Percentiles rank a stretch among this genome's conserved stretches.
These are phyloP conservation scores for Phortica variegata DNA, from an alignment of 1,140 invertebrate species.

Conservation along the genomic window DNA sequence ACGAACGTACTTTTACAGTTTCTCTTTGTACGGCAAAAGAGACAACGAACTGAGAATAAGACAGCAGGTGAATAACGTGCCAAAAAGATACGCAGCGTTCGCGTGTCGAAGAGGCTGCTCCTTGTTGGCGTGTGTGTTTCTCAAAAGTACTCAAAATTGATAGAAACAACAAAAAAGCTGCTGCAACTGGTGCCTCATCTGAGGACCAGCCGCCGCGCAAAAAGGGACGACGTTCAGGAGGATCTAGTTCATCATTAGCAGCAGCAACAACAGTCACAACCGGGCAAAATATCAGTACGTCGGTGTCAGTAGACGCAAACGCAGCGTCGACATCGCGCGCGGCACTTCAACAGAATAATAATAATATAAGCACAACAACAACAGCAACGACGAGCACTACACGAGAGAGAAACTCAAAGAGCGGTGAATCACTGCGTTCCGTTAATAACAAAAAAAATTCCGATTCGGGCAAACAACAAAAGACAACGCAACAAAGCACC, in stretches of 20 bases:
- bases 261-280: constrained; percentile 12
- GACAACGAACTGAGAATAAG: no score
- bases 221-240: constrained; percentile 56
- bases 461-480: not conserved
- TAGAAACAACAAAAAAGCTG: constrained; percentile 57
- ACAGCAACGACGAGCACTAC: constrained; percentile 10
- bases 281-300: no score
- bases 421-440: constrained; percentile 16
- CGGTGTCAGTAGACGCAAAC: constrained; percentile 14
- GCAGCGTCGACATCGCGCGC: constrained; percentile 19
- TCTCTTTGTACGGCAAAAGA: no score
- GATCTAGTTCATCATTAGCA: constrained; percentile 27
- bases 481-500: not conserved
- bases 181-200: constrained; percentile 57
- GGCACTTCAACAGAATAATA: constrained; percentile 4
- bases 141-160: constrained; percentile 58
- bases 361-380: not conserved
- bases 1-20: no score
- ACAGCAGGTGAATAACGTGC: no score
- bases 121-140: constrained; percentile 47
- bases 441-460: constrained; percentile 17
- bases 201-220: constrained; percentile 59
- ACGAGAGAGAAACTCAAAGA: constrained; percentile 13
- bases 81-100: no score
- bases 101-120: constrained; percentile 21